Evolutionary conservation across 2,113 vertebrate genomes (phyloP), one percentile per base, ranked within the genome.

Genomic region (Triplophysa dalaica): DNA sequence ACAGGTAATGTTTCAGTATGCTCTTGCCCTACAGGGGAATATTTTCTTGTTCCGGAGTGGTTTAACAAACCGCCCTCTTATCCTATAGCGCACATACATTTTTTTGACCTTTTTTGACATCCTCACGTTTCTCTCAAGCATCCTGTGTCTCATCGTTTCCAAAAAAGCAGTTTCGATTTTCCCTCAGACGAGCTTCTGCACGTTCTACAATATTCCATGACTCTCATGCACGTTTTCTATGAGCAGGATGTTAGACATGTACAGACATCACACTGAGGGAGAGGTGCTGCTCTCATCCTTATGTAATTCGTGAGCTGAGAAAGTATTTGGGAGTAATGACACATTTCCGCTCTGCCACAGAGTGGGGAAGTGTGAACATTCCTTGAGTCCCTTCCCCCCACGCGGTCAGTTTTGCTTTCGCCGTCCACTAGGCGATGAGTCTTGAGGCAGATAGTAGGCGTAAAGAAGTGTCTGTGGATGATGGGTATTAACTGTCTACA

Each of bases 281-380:
- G 45, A 11, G 2, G 19, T 21, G 70, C 61, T 22, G 56, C 43
- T 26, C 22, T 24, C 19, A 21, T 58, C n/a, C 54, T 76, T 38
- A 38, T 33, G 74, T 65, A n/a, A 63, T 64, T 3, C 41, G n/a
- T 65, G 13, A 52, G 11, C 26, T 8, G 16, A 33, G 74, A 65
- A 76, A 52, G 61, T 52, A 38, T 76, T 54, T 65, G 61, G 43
- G 61, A 65, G 24, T 65, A 24, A 76, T 63, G 74, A 65, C 72
- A 75, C 72, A 48, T 60, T 62, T 75, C 72, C 72, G 45, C 0
- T 62, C 16, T 17, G 14, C 68, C 24, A 10, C 4, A 7, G 54
- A 60, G 70, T 6, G 16, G 45, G 73, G 60, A 63, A 29, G 24
- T 54, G 61, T 75, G 38, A 63, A 48, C 38, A 45, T 63, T 63